A percentile compares a stretch with the other conserved stretches of the same genome.
Conservation (phyloP, 2,888 invertebrate genomes). For the Prenolepis imparis region DNA sequence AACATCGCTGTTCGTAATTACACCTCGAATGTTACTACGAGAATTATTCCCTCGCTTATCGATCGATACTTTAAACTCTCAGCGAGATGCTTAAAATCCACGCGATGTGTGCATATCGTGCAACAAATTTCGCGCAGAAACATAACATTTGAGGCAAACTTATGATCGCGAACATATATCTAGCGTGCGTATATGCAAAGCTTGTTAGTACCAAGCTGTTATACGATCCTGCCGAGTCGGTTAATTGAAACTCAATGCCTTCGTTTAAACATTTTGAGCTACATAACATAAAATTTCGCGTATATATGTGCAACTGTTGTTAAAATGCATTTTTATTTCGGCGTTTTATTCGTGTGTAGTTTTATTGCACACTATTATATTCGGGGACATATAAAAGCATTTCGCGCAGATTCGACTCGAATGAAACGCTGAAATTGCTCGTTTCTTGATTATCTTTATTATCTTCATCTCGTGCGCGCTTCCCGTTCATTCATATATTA, state of each 20-base stretch:
- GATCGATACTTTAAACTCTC: conserved; percentile 40
- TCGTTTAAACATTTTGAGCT: neutral
- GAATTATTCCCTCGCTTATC: conserved; percentile 41
- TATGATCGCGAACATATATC: conserved; percentile 54
- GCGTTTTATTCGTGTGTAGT: neutral
- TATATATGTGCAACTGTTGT: neutral
- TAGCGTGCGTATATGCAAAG: conserved; percentile 56
- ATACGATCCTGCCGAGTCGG: conserved; percentile 63
- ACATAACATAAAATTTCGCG: conserved; percentile 31
- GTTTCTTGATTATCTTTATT: conserved; percentile 24
- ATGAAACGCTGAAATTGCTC: conserved; percentile 3
- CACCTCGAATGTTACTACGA: neutral
- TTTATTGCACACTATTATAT: neutral
- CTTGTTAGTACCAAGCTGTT: conserved; percentile 65
- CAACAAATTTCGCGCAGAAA: conserved; percentile 51
- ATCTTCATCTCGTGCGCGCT: neutral
- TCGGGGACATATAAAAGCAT: neutral
- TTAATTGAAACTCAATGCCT: conserved; percentile 59
- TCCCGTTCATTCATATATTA: conserved; percentile 8
- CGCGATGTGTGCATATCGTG: conserved; percentile 46
- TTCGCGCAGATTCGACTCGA: conserved; percentile 18
- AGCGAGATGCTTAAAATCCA: conserved; percentile 51
- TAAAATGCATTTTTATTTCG: conserved; percentile 27
- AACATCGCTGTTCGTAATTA: conserved; percentile 6
- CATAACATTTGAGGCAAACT: neutral